Evolutionary conservation across 2,113 vertebrate genomes (phyloP), one percentile per base, ranked within the genome.

Genomic region (Sula dactylatra): DNA sequence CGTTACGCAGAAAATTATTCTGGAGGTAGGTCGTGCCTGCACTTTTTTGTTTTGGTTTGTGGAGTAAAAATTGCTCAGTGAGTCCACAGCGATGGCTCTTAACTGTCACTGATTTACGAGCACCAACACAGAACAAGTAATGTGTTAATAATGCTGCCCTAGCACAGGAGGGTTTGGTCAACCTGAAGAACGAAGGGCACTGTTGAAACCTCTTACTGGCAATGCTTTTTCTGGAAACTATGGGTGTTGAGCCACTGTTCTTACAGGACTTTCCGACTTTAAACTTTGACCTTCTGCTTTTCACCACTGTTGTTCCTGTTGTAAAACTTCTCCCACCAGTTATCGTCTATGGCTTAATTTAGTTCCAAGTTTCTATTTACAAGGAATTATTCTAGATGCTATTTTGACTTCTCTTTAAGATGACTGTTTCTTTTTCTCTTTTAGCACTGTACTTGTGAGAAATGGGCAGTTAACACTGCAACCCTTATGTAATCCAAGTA

Each of bases 231-330:
- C 67, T 77, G 80, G 45, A 50, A 78, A 36, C 47, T 45, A 0
- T n/a, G 54, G 22, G 32, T 82, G 6, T 2, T 61, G 65, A 91
- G 50, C 64, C 13, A 3, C 29, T 67, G 34, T 93, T 82, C 72
- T 85, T n/a, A 34, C 40, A 66, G 83, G 70, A 18, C 58, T 72
- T 84, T 52, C 32, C 74, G 58, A 71, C 65, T 79, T 88, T 54
- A 85, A 56, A 87, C 70, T 91, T 91, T 82, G 66, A 65, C 64
- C 66, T 86, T 66, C 54, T 82, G 56, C 70, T 94, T 91, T 96
- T 93, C 58, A 56, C 25, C 8, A 10, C 13, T 66, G 9, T 40
- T 67, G 29, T 52, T 82, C 91, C 82, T 81, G 26, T 70, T 91
- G 10, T 89, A 73, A 86, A 92, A 83, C 45, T 81, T 64, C 47